These are phyloP conservation scores for Acromyrmex charruanus DNA, from an alignment of 1,140 invertebrate species.

Conservation along the genomic window DNA sequence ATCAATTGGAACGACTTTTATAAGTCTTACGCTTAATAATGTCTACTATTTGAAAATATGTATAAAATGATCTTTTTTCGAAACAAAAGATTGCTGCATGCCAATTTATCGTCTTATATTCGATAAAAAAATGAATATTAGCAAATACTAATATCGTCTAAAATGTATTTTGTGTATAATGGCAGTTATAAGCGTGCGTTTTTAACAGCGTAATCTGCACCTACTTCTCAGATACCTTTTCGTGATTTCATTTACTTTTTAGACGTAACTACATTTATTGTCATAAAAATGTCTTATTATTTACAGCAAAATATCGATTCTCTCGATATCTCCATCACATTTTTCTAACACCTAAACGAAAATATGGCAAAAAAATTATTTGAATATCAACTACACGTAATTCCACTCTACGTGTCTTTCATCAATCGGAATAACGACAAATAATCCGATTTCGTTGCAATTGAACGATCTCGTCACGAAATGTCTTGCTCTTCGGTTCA, in stretches of 20 bases:
- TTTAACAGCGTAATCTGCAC: slow-evolving; percentile 32
- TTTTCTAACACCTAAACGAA: slow-evolving; percentile 1
- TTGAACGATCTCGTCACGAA: slow-evolving; percentile 20
- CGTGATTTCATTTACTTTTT: slow-evolving; percentile 17
- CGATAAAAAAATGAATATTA: slow-evolving; percentile 18
- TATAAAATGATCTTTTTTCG: background rate
- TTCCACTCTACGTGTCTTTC: background rate
- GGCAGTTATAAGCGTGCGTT: slow-evolving; percentile 16
- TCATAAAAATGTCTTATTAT: slow-evolving; percentile 76
- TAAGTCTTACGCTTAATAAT: background rate
- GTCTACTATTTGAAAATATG: slow-evolving; percentile 20
- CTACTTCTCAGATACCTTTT: slow-evolving; percentile 16
- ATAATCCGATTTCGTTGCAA: slow-evolving; percentile 38
- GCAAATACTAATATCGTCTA: background rate
- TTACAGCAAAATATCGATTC: slow-evolving; percentile 64
- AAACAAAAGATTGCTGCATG: background rate
- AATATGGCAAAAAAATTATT: slow-evolving; percentile 26
- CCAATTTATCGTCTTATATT: background rate
- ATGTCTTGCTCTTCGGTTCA: background rate
- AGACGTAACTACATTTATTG: slow-evolving; percentile 71
- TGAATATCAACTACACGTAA: background rate
- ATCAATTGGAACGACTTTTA: slow-evolving; percentile 3
- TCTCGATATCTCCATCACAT: slow-evolving; percentile 10
- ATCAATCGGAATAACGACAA: slow-evolving; percentile 3
- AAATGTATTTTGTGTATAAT: slow-evolving; percentile 25